A percentile compares a stretch with the other conserved stretches of the same genome.
phyloP scores from a whole-genome alignment of 2,888 invertebrate species.

The Ceriagrion tenellum region DNA sequence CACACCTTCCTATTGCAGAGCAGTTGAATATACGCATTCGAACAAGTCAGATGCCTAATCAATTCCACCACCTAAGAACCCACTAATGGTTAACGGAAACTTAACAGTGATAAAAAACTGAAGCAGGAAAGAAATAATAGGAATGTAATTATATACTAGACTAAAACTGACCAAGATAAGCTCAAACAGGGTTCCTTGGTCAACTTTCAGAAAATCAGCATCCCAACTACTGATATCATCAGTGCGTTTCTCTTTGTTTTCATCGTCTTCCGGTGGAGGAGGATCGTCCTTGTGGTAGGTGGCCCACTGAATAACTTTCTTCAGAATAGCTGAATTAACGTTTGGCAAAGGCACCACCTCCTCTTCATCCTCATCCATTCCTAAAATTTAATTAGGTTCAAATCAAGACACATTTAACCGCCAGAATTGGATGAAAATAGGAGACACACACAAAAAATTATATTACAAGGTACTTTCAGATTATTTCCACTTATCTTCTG shows the following conservation, averaged over 20 bases:
- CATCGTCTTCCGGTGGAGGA: constrained; percentile 97
- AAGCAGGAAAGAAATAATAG: too few species aligned
- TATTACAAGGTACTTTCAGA: too few species aligned
- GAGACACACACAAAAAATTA: neutral
- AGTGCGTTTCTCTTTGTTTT: constrained; percentile 98
- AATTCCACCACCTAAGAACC: too few species aligned
- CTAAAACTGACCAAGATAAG: constrained; percentile 85
- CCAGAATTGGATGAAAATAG: neutral
- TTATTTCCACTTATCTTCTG: too few species aligned
- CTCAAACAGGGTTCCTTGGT: constrained; percentile 97
- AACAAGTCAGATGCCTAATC: too few species aligned
- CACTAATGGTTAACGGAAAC: too few species aligned
- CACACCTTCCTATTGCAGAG: too few species aligned
- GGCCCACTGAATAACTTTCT: constrained; percentile 95
- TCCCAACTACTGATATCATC: constrained; percentile 99
- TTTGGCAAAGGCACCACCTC: constrained; percentile 98
- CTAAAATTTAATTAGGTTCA: constrained; percentile 72
- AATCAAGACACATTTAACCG: neutral
- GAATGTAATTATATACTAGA: too few species aligned
- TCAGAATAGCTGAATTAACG: constrained; percentile 97
- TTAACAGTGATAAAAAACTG: too few species aligned
- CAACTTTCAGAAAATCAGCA: constrained; percentile 98
- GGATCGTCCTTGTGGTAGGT: constrained; percentile 97
- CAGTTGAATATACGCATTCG: too few species aligned
- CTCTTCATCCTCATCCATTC: constrained; percentile 94